Evolutionary conservation across 2,888 invertebrate genomes (phyloP), one percentile per base, ranked within the genome.

Genomic region (Oscheius sp.): DNA sequence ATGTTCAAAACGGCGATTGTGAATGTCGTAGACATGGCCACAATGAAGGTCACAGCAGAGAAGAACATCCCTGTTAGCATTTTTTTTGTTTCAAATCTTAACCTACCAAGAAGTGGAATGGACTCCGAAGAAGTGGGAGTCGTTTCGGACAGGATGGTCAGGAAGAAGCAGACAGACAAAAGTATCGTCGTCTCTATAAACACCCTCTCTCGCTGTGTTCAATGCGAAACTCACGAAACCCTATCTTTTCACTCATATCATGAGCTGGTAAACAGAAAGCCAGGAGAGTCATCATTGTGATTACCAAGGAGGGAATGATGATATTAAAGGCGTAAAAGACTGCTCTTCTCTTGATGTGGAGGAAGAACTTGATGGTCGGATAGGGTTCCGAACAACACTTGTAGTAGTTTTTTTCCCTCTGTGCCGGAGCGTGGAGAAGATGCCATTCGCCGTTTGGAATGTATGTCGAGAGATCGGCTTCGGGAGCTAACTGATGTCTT

Each of bases 141-240:
- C 92, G 95, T 95, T 93, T 96, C 96, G 87, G 95, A 95, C 90
- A 96, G 95, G 92, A 96, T 94, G 92, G 96, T 95, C 92, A 96
- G 93, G 93, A 96, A 96, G 92, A 96, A 95, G 92, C 95, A 96
- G 93, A 96, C 93, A 91, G 96, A 96, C 91, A 96, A 93, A 0
- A 87, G 79, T 9, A 87, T 86, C 0, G 87, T 87, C 5, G 85
- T 86, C 71, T 86, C 87, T 87, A 74, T 51, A 84, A 53, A 2
- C 3, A 58, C 11, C 11, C 10, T 13, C 5, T 21, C 35, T 65
- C 7, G 3, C n/a, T 65, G n/a, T 47, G 2, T 37, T 7, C 29
- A 7, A 63, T 3, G 4, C 48, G 1, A 2, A 21, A 77, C 81
- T 74, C n/a, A 86, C 86, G 86, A 29, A 83, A 76, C 60, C 86